Percentiles rank a stretch among this genome's conserved stretches.
Conservation (phyloP, 2,888 invertebrate species). For the Lasiommata megera region DNA sequence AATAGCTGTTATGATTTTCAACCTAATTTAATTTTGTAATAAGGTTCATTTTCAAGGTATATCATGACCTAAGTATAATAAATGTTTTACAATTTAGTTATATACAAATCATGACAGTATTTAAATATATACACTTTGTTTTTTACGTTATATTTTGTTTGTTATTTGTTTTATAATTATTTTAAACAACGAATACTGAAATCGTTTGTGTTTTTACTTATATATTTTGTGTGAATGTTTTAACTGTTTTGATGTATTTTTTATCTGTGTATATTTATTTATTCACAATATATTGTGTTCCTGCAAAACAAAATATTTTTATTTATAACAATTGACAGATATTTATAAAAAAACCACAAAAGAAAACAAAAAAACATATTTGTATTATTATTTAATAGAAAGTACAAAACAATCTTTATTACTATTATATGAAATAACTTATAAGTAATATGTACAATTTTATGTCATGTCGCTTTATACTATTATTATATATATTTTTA, state of each 20-base stretch:
- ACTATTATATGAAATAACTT: neutral
- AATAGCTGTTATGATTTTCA: slow-evolving; percentile 6
- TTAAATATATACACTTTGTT: slow-evolving; percentile 26
- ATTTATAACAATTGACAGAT: neutral
- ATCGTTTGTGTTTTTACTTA: slow-evolving; percentile 20
- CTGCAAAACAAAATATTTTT: neutral
- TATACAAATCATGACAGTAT: slow-evolving; percentile 31
- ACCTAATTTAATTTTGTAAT: slow-evolving; percentile 4
- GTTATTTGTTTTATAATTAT: slow-evolving; percentile 18
- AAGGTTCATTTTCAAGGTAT: slow-evolving; percentile 18
- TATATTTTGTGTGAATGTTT: slow-evolving; percentile 19
- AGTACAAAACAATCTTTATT: slow-evolving; percentile 18
- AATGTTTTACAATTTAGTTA: slow-evolving; percentile 4
- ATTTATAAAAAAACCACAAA: too few relatives aligned
- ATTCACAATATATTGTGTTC: slow-evolving; percentile 21
- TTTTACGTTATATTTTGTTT: slow-evolving; percentile 26
- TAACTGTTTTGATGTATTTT: slow-evolving; percentile 10
- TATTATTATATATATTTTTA: neutral
- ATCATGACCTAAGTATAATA: neutral
- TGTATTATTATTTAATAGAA: slow-evolving; percentile 13
- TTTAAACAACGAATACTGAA: slow-evolving; percentile 22
- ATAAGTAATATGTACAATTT: slow-evolving; percentile 26
- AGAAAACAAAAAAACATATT: neutral
- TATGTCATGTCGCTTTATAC: neutral
- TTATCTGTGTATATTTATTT: slow-evolving; percentile 20